Percentiles rank a stretch among this genome's conserved stretches.
Evolutionary conservation across 2,888 invertebrate genomes (phyloP).

Genomic region (Asteroscopus sphinx): DNA sequence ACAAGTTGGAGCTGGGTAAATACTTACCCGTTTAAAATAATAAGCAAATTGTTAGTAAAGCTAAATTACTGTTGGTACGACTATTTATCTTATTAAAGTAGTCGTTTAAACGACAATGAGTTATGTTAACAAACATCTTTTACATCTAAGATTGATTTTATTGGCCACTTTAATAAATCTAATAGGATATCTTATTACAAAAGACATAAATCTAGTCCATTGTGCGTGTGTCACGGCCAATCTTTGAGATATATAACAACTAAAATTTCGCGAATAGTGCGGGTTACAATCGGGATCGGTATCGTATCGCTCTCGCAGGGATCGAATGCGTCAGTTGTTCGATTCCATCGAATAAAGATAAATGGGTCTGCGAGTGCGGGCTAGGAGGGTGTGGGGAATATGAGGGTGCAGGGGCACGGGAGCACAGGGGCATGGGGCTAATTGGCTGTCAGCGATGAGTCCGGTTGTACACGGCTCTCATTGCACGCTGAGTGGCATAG

Average conservation of each 20-base stretch:
- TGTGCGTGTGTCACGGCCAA: conserved; percentile 74
- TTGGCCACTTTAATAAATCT: conserved; percentile 70
- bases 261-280: conserved; percentile 61
- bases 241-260: conserved; percentile 61
- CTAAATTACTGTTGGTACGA: conserved; percentile 16
- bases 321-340: conserved; percentile 76
- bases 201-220: conserved; percentile 72
- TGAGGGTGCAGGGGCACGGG: conserved; percentile 61
- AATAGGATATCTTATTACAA: conserved; percentile 71
- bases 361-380: conserved; percentile 78
- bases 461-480: conserved; percentile 70
- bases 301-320: conserved; percentile 65
- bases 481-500: conserved; percentile 68
- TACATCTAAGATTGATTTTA: conserved; percentile 48
- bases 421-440: conserved; percentile 75
- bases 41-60: conserved; percentile 16
- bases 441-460: conserved; percentile 88
- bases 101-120: conserved; percentile 16
- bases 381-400: conserved; percentile 65
- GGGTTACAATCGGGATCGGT: conserved; percentile 68
- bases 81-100: conserved; percentile 13
- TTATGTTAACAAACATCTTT: conserved; percentile 28
- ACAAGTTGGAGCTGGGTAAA: conserved; percentile 16
- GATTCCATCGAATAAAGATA: conserved; percentile 86
- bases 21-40: conserved; percentile 15